Percentiles rank a stretch among this genome's conserved stretches.
phyloP scores from a whole-genome alignment of 2,113 vertebrate genomes.

The Trinectes maculatus region DNA sequence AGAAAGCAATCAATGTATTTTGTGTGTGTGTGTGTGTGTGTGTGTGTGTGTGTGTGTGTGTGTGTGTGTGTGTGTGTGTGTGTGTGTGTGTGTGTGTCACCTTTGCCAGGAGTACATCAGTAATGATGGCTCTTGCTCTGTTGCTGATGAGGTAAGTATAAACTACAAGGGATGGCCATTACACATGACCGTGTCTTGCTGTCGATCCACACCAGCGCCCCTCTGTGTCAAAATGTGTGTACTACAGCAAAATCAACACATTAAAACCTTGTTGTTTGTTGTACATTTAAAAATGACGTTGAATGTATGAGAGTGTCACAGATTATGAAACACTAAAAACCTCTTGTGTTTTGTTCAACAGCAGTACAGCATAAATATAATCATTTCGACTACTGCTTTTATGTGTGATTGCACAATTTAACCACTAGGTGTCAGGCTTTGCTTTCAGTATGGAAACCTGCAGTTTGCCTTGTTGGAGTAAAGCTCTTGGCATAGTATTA shows the following conservation, averaged over 20 bases:
- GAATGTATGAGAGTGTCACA: not conserved
- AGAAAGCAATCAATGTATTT: not conserved
- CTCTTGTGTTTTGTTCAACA: not conserved
- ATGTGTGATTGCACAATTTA: conserved; percentile 1
- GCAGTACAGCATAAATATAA: not conserved
- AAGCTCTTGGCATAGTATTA: too few relatives aligned
- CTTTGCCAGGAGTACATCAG: not conserved
- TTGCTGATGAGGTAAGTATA: conserved; percentile 34
- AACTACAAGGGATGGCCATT: not conserved
- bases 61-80: conserved; percentile 1
- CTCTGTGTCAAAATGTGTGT: conserved; percentile 21
- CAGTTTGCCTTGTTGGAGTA: not conserved
- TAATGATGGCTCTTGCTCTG: not conserved
- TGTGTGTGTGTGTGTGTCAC: not conserved
- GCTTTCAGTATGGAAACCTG: not conserved
- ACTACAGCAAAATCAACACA: conserved; percentile 13
- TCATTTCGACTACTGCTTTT: not conserved
- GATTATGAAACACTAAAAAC: not conserved
- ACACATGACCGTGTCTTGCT: not conserved
- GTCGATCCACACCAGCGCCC: conserved; percentile 26
- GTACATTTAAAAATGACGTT: not conserved
- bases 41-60: not conserved
- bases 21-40: not conserved
- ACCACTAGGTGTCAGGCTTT: conserved; percentile 44
- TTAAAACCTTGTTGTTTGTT: not conserved